Evolutionary conservation across 2,113 vertebrate species (phyloP).

Genomic region (Glaucomys volans): DNA sequence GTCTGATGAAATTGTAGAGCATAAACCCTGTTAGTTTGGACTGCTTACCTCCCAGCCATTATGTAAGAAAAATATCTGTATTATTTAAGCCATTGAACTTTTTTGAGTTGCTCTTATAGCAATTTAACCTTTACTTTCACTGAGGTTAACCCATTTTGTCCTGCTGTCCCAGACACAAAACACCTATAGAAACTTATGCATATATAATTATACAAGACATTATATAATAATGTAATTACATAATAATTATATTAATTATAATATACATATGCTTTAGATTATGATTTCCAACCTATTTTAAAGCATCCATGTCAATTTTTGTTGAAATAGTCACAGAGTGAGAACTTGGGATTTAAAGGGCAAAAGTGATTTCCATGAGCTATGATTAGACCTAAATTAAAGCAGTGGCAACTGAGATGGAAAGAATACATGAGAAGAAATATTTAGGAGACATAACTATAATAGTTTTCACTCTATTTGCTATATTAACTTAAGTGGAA

Average conservation of each 20-base stretch:
- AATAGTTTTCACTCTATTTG: background rate
- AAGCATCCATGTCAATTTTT: too few species aligned
- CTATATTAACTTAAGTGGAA: background rate
- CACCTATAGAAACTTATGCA: too few species aligned
- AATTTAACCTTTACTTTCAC: background rate
- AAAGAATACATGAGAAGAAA: background rate
- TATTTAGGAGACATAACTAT: background rate
- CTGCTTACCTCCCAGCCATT: background rate
- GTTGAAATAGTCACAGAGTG: too few species aligned
- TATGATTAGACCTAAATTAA: background rate
- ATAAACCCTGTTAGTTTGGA: background rate
- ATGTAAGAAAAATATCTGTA: background rate
- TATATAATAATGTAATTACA: too few species aligned
- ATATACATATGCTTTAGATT: too few species aligned
- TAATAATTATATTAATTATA: too few species aligned
- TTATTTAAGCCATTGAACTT: background rate
- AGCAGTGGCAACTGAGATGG: background rate
- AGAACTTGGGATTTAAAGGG: too few species aligned
- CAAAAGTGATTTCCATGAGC: too few species aligned
- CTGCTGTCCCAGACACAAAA: too few species aligned
- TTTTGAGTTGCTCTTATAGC: background rate
- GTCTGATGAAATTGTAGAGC: background rate
- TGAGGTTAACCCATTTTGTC: background rate
- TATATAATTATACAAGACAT: too few species aligned
- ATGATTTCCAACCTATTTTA: too few species aligned